phyloP scores from a whole-genome alignment of 1,140 invertebrate genomes.

The Drosophila subobscura region DNA sequence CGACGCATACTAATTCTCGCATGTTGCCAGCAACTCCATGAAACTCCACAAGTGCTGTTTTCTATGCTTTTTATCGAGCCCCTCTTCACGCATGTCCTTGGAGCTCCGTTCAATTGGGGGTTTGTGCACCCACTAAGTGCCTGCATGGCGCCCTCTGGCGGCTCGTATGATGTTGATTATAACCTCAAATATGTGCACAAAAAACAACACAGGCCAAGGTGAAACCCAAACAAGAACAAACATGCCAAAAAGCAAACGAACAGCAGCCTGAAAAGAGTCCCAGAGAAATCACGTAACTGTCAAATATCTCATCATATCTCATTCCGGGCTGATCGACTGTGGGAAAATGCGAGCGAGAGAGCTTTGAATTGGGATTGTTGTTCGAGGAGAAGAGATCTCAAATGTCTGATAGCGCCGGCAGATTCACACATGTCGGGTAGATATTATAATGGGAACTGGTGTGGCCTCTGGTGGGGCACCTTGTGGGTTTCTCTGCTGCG shows the following conservation, averaged over 20 bases:
- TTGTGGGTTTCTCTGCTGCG: slow-evolving; percentile 28
- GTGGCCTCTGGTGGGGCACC: slow-evolving; percentile 44
- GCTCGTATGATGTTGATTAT: slow-evolving; percentile 12
- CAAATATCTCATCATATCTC: slow-evolving; percentile 80
- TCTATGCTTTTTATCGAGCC: slow-evolving; percentile 18
- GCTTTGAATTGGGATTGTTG: slow-evolving; percentile 44
- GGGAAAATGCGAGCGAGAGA: slow-evolving; percentile 57
- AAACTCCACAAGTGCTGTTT: slow-evolving; percentile 53
- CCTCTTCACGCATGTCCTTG: slow-evolving; percentile 70
- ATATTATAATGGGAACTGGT: slow-evolving; percentile 73
- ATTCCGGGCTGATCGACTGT: slow-evolving; percentile 80
- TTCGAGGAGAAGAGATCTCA: slow-evolving; percentile 53
- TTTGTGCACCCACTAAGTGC: slow-evolving; percentile 67
- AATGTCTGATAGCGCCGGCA: slow-evolving; percentile 58
- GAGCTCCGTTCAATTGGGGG: slow-evolving; percentile 36
- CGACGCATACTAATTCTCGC: slow-evolving; percentile 38
- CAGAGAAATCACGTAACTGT: slow-evolving; percentile 81
- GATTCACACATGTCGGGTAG: slow-evolving; percentile 78
- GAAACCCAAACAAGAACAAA: slow-evolving; percentile 30
- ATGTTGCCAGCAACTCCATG: slow-evolving; percentile 32
- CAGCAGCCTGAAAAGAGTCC: too few relatives aligned
- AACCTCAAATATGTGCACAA: slow-evolving; percentile 11
- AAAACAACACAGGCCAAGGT: slow-evolving; percentile 2
- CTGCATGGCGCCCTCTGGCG: slow-evolving; percentile 57
- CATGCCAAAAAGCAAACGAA: slow-evolving; percentile 32